Evolutionary conservation across 1,140 invertebrate species (phyloP).

Genomic region (Drosophila sechellia): DNA sequence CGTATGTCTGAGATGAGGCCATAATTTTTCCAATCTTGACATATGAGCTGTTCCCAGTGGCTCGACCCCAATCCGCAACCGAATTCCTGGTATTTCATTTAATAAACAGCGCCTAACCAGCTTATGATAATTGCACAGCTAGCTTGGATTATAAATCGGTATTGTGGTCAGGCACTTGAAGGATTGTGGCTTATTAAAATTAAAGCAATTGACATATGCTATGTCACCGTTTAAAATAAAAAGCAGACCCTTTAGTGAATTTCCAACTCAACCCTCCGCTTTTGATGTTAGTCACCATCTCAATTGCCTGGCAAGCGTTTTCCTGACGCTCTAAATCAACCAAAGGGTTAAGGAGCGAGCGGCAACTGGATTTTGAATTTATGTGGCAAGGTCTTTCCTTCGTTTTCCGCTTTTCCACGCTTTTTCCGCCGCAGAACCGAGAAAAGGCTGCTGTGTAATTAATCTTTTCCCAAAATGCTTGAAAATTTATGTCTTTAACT

Average conservation of each 20-base stretch:
- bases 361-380: constrained; percentile 58
- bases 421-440: constrained; percentile 22
- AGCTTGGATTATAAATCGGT: too few relatives aligned
- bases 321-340: constrained; percentile 36
- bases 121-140: constrained; percentile 15
- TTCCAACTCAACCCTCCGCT: not conserved
- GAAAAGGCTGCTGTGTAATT: constrained; percentile 69
- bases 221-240: not conserved
- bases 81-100: not conserved
- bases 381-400: constrained; percentile 57
- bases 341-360: constrained; percentile 6
- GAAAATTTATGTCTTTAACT: constrained; percentile 84
- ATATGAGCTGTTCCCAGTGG: not conserved
- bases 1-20: not conserved
- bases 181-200: too few relatives aligned
- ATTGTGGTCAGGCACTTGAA: too few relatives aligned
- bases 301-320: constrained; percentile 43
- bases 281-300: constrained; percentile 25
- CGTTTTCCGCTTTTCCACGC: constrained; percentile 26
- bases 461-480: constrained; percentile 82
- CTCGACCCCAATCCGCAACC: not conserved
- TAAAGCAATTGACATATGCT: too few relatives aligned
- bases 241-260: not conserved
- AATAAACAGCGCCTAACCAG: constrained; percentile 7
- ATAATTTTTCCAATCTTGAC: constrained; percentile 11